These are phyloP conservation scores for Clarias laeviceps DNA, from an alignment of 2,797 vertebrate genomes.

Conservation along the genomic window DNA sequence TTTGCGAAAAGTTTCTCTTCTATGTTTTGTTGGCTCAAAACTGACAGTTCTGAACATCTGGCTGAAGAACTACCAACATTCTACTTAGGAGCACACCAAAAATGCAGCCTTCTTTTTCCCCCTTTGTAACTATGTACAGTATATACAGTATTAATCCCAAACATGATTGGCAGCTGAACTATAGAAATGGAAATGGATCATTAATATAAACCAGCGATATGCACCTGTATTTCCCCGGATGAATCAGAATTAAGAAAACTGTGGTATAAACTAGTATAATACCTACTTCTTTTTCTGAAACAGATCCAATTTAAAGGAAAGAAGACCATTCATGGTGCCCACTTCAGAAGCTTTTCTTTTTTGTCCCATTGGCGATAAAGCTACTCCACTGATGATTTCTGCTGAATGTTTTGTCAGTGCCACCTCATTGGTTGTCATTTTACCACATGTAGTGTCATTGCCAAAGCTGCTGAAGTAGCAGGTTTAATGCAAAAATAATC, in stretches of 20 bases:
- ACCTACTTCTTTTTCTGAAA: neutral
- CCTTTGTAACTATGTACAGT: no score
- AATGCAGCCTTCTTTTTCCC: neutral
- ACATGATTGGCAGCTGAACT: neutral
- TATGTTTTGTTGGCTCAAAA: slow-evolving; percentile 9
- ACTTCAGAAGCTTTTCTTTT: neutral
- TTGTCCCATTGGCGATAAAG: neutral
- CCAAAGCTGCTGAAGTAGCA: neutral
- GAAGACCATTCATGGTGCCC: neutral
- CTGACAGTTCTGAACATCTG: slow-evolving; percentile 43
- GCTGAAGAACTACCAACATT: neutral
- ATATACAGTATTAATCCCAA: neutral
- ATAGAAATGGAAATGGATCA: neutral
- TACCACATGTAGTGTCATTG: neutral
- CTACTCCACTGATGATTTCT: neutral
- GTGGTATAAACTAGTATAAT: neutral
- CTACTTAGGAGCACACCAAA: neutral
- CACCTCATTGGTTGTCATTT: neutral
- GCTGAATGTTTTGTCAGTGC: neutral
- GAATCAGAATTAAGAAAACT: neutral
- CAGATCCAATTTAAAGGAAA: neutral
- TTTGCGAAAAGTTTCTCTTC: slow-evolving; percentile 26
- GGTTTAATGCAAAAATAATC: neutral
- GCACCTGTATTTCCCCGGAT: neutral
- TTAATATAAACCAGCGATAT: neutral